Percentiles rank a stretch among this genome's conserved stretches.
Evolutionary conservation across 2,888 invertebrate genomes (phyloP).

Genomic region (Standfussiana lucernea): DNA sequence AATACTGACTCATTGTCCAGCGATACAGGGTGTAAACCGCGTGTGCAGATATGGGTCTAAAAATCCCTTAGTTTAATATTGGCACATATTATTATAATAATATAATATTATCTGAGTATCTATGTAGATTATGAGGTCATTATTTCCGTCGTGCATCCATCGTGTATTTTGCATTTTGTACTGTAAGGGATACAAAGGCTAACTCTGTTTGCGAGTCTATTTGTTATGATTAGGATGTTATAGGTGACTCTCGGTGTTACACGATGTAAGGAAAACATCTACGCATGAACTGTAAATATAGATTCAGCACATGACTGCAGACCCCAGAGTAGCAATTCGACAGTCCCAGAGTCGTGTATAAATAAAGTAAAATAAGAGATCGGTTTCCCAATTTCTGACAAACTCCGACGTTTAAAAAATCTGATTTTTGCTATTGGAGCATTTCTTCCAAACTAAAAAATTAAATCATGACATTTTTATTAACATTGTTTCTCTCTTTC

Average conservation of each 20-base stretch:
- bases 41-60: constrained; percentile 24
- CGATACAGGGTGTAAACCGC: constrained; percentile 8
- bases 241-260: background rate
- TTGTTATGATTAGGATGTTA: background rate
- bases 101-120: constrained; percentile 36
- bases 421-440: background rate
- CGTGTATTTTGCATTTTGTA: constrained; percentile 45
- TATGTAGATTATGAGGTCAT: constrained; percentile 58
- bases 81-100: constrained; percentile 12
- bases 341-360: background rate
- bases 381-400: background rate
- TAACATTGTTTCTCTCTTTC: constrained; percentile 9
- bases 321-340: background rate
- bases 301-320: background rate
- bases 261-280: background rate
- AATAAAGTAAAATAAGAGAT: background rate
- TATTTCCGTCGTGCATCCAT: constrained; percentile 45
- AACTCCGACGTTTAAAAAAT: background rate
- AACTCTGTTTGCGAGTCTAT: background rate
- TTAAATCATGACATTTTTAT: background rate
- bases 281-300: background rate
- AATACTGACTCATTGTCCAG: constrained; percentile 24
- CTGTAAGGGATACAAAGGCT: constrained; percentile 21
- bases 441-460: background rate
- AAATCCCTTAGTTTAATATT: constrained; percentile 15